Evolutionary conservation across 2,888 invertebrate genomes (phyloP).

Genomic region (Amiota mariae): DNA sequence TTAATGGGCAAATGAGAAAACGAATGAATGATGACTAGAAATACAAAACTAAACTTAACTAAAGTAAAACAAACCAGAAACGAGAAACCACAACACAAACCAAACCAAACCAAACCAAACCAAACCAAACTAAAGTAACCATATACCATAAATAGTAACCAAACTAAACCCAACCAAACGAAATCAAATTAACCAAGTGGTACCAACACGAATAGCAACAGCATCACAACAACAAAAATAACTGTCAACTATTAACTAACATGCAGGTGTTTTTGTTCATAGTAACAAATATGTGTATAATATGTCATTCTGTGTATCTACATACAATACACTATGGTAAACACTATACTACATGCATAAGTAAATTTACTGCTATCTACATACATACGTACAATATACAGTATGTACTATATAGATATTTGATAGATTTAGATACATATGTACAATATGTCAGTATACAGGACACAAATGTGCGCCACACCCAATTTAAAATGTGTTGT

Average conservation of each 20-base stretch:
- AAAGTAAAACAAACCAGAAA: too few species aligned
- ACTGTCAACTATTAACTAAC: not conserved
- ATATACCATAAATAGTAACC: conserved; percentile 3
- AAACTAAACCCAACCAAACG: conserved; percentile 1
- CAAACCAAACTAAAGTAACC: not conserved
- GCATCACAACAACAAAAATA: not conserved
- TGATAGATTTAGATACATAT: too few species aligned
- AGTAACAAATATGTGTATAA: too few species aligned
- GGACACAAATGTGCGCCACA: too few species aligned
- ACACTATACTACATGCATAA: too few species aligned
- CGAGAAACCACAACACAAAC: not conserved
- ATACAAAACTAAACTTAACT: not conserved
- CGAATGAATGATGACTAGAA: not conserved
- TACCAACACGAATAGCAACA: not conserved
- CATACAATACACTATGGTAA: too few species aligned
- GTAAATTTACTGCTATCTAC: too few species aligned
- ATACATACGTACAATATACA: too few species aligned
- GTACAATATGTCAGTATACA: too few species aligned
- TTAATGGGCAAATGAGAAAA: not conserved
- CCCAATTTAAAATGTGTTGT: too few species aligned
- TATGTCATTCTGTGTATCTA: too few species aligned
- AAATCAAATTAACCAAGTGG: not conserved
- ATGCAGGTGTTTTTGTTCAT: not conserved
- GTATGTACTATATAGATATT: too few species aligned
- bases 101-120: not conserved